A percentile compares a stretch with the other conserved stretches of the same genome.
phyloP scores from a whole-genome alignment of 2,888 invertebrate genomes.

The Euclidia mi region DNA sequence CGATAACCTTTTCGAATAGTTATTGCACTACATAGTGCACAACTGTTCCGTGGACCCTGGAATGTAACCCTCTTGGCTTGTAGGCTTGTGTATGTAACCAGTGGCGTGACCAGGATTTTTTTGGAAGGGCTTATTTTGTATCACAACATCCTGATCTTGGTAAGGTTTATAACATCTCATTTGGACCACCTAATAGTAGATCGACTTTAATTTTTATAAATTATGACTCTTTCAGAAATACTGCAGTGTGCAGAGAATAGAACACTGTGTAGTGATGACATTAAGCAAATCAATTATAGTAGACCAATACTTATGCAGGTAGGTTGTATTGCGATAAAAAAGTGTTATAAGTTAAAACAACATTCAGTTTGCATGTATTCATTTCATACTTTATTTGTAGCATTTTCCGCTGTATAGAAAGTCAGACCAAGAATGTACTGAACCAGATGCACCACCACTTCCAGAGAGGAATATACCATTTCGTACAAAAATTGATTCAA shows the following conservation, averaged over 20 bases:
- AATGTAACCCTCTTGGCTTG: too few relatives aligned
- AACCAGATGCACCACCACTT: conserved; percentile 94
- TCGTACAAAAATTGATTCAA: conserved; percentile 95
- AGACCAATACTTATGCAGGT: conserved; percentile 96
- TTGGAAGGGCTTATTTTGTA: too few relatives aligned
- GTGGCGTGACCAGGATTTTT: too few relatives aligned
- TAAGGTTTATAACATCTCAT: too few relatives aligned
- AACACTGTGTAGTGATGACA: conserved; percentile 67
- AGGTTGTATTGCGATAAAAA: conserved; percentile 12
- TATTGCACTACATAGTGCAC: too few relatives aligned
- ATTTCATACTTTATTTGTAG: conserved; percentile 92
- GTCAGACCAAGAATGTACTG: conserved; percentile 95
- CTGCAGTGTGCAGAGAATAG: conserved; percentile 70
- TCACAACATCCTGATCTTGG: too few relatives aligned
- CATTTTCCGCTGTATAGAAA: conserved; percentile 98
- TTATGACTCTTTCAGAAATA: conserved; percentile 68
- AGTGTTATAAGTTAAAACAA: conserved; percentile 2
- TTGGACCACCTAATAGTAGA: too few relatives aligned
- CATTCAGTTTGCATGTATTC: neutral
- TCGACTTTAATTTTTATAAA: neutral
- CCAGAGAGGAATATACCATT: conserved; percentile 93
- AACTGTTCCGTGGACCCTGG: too few relatives aligned
- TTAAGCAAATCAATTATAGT: conserved; percentile 90
- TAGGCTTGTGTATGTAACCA: too few relatives aligned
- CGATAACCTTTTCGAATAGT: too few relatives aligned